Percentiles rank a stretch among this genome's conserved stretches.
These are phyloP conservation scores for Anguilla obscura DNA, from an alignment of 2,797 vertebrate genomes.

Conservation along the genomic window DNA sequence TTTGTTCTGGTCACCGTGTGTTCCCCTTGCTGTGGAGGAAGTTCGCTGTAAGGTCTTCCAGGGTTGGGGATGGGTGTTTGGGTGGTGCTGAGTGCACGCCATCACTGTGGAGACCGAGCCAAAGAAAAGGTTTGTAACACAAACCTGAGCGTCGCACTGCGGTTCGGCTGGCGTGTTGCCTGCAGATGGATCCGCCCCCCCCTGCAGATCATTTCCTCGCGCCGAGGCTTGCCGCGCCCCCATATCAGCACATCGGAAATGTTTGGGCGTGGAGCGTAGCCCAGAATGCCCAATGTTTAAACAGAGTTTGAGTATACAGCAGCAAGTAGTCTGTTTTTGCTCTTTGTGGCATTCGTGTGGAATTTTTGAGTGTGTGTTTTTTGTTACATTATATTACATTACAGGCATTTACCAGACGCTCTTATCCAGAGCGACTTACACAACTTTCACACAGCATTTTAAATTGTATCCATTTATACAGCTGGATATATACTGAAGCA, in stretches of 20 bases:
- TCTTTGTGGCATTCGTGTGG: not conserved
- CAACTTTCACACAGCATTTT: too few species aligned
- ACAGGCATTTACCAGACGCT: too few species aligned
- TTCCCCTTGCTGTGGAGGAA: not conserved
- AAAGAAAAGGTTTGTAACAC: not conserved
- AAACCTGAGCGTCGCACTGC: not conserved
- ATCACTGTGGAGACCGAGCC: not conserved
- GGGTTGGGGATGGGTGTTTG: not conserved
- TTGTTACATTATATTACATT: too few species aligned
- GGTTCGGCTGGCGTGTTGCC: not conserved
- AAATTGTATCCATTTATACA: too few species aligned
- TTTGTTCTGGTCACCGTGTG: not conserved
- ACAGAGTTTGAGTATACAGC: not conserved
- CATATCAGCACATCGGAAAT: not conserved
- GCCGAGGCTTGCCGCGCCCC: not conserved
- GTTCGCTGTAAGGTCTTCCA: not conserved
- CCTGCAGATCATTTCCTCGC: not conserved
- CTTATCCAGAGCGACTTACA: too few species aligned
- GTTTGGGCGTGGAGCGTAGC: not conserved
- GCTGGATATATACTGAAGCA: too few species aligned
- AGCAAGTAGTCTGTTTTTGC: not conserved
- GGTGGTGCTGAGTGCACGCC: not conserved
- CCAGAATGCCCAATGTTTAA: not conserved
- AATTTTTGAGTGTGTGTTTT: too few species aligned
- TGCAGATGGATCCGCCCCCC: not conserved